Conservation (phyloP, 2,797 vertebrate genomes). For the Thamnophis elegans region DNA sequence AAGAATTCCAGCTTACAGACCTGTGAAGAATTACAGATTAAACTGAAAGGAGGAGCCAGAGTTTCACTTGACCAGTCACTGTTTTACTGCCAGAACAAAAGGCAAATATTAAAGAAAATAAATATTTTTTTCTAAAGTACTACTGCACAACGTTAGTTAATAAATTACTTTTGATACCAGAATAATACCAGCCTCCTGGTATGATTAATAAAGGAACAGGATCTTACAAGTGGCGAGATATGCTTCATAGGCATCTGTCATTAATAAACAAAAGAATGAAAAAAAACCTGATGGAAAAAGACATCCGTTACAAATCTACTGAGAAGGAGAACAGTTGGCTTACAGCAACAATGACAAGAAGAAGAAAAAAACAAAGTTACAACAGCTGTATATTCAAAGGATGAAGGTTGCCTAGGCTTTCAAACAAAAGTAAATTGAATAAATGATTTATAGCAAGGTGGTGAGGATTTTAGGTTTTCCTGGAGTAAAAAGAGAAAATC, state of each 20-base stretch:
- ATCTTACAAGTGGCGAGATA: background rate
- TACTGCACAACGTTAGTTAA: background rate
- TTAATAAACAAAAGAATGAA: conserved; percentile 13
- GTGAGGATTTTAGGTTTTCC: background rate
- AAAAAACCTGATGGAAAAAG: background rate
- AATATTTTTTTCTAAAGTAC: background rate
- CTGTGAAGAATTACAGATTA: background rate
- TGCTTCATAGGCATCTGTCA: background rate
- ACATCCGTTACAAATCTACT: background rate
- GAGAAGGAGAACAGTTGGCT: background rate
- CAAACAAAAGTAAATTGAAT: background rate
- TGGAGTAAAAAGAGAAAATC: background rate
- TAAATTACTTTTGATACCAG: background rate
- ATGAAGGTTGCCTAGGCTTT: background rate
- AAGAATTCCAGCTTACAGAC: background rate
- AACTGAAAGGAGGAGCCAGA: background rate
- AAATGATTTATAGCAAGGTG: background rate
- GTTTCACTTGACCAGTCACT: background rate
- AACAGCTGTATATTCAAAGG: background rate
- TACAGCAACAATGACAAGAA: background rate
- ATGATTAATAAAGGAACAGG: background rate
- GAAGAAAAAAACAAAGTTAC: background rate
- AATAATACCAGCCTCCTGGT: background rate
- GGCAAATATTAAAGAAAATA: background rate
- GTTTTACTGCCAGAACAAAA: background rate